Evolutionary conservation across 2,113 vertebrate species (phyloP).

Genomic region (Rostratula benghalensis): DNA sequence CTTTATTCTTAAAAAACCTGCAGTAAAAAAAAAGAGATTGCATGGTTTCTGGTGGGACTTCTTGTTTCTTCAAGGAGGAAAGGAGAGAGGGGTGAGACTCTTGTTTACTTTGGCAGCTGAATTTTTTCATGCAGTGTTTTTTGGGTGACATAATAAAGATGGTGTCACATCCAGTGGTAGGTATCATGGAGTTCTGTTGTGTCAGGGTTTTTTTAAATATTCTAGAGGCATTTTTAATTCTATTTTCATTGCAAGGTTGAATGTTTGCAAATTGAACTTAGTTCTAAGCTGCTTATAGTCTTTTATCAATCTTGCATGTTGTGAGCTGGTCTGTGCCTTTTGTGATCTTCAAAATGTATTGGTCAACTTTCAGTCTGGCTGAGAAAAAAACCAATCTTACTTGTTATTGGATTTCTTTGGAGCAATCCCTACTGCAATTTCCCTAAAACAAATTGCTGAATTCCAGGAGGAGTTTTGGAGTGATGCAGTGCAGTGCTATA

Average conservation of each 20-base stretch:
- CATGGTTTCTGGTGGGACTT: background rate
- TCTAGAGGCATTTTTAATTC: background rate
- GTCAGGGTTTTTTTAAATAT: background rate
- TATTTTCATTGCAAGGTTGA: background rate
- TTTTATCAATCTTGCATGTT: background rate
- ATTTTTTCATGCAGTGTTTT: background rate
- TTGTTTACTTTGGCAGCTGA: background rate
- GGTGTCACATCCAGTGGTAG: background rate
- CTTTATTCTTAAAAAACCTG: background rate
- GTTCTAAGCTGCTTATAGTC: background rate
- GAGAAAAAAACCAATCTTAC: background rate
- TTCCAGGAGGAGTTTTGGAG: background rate
- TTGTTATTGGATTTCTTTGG: background rate
- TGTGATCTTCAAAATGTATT: background rate
- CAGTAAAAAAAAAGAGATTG: background rate
- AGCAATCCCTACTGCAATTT: background rate
- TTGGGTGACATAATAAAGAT: background rate
- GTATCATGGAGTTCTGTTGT: background rate
- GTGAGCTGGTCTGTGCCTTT: background rate
- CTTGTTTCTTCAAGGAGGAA: background rate
- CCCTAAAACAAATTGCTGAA: background rate
- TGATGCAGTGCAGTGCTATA: background rate
- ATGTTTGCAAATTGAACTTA: background rate
- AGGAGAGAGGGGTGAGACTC: background rate
- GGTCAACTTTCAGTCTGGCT: background rate